Evolutionary conservation across 2,113 vertebrate species (phyloP).

Genomic region (Hippocampus zosterae): DNA sequence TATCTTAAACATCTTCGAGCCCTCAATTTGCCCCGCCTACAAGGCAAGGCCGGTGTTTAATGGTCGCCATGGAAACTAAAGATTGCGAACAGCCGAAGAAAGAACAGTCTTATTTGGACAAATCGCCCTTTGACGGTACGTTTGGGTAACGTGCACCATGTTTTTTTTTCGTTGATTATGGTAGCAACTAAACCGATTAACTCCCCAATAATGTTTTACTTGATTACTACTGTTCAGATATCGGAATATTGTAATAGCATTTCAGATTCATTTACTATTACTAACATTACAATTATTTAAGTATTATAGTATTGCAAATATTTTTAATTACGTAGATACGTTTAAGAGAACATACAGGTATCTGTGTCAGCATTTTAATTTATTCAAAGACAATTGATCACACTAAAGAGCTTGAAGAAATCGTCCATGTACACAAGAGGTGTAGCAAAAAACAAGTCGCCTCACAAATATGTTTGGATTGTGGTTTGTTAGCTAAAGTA

Average conservation of each 20-base stretch:
- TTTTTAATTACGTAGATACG: background rate
- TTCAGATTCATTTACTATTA: background rate
- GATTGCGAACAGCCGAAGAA: background rate
- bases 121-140: background rate
- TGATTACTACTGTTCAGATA: too few species aligned
- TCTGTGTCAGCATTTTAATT: too few species aligned
- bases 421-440: too few species aligned
- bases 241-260: background rate
- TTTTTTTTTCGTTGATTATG: background rate
- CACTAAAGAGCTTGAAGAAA: background rate
- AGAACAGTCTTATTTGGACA: background rate
- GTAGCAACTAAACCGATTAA: background rate
- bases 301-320: background rate
- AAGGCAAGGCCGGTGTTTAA: background rate
- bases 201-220: too few species aligned
- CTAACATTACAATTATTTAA: background rate
- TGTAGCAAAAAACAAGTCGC: background rate
- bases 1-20: background rate
- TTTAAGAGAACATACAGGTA: background rate
- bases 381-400: too few species aligned
- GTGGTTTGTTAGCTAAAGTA: background rate
- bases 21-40: background rate
- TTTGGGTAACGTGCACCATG: background rate
- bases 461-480: background rate
- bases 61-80: constrained; percentile 5